These are phyloP conservation scores for Mus pahari DNA, from an alignment of 2,113 vertebrate species.

Conservation along the genomic window DNA sequence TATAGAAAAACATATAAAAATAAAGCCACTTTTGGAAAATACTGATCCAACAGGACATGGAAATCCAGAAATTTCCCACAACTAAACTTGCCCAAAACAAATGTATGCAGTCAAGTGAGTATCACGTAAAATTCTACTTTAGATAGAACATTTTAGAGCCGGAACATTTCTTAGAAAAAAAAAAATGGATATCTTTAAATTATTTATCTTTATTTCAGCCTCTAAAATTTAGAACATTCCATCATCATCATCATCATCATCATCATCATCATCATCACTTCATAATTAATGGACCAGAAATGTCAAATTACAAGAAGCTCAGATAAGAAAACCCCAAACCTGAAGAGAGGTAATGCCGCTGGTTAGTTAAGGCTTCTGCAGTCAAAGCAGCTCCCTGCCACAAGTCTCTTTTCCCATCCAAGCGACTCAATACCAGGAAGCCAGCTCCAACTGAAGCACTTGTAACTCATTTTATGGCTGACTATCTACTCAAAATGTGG, in stretches of 20 bases:
- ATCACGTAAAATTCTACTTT: neutral
- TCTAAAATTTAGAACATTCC: neutral
- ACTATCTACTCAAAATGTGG: constrained; percentile 53
- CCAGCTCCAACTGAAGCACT: constrained; percentile 22
- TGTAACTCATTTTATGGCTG: constrained; percentile 7
- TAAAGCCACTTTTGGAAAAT: constrained; percentile 36
- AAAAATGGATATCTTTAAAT: neutral
- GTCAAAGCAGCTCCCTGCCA: constrained; percentile 21
- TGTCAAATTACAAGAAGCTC: constrained; percentile 11
- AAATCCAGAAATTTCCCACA: constrained; percentile 7
- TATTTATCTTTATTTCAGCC: constrained; percentile 12
- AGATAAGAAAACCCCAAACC: constrained; percentile 3
- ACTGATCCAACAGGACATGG: neutral
- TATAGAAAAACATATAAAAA: neutral
- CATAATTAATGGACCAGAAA: neutral
- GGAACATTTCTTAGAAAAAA: neutral
- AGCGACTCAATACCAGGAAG: neutral
- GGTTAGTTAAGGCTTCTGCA: constrained; percentile 5
- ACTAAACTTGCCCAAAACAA: neutral
- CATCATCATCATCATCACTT: neutral
- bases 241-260: neutral
- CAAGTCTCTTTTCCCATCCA: constrained; percentile 31
- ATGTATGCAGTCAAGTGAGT: neutral
- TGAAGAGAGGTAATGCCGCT: neutral
- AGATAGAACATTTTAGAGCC: neutral